Evolutionary conservation across 2,113 vertebrate species (phyloP).

Genomic region (Felis catus): F.catus_Fca126_mat1.0 CM031426.1:50472001-50472500

Average conservation of each 20-base stretch:
- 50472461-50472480: neutral
- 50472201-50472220: too few relatives aligned
- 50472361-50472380: neutral
- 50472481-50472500: neutral
- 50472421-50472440: neutral
- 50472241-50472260: too few relatives aligned
- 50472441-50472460: neutral
- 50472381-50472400: neutral
- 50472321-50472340: neutral
- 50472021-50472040: neutral
- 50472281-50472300: too few relatives aligned
- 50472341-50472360: neutral
- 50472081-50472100: neutral
- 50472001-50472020: neutral
- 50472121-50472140: too few relatives aligned
- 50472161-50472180: too few relatives aligned
- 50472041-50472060: neutral
- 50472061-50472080: conserved; percentile 19
- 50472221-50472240: too few relatives aligned
- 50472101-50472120: neutral
- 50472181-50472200: too few relatives aligned
- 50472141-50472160: too few relatives aligned
- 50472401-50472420: neutral
- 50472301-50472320: too few relatives aligned
- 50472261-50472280: too few relatives aligned